Evolutionary conservation across 2,113 vertebrate species (phyloP).

Genomic region (Uropsilus gracilis): DNA sequence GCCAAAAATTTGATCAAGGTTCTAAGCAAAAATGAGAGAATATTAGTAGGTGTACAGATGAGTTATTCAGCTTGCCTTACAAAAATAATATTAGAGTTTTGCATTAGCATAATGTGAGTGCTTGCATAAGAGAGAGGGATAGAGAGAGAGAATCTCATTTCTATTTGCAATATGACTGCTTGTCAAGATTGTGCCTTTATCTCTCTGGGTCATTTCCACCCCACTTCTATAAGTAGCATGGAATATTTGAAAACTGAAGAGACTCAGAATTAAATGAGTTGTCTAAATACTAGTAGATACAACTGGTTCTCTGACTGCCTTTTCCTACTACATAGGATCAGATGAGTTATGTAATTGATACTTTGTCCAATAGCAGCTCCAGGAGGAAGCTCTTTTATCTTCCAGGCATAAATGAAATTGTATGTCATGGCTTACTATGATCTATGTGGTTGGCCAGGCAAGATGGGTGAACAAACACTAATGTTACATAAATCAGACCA

Average conservation of each 20-base stretch:
- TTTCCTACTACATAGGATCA: background rate
- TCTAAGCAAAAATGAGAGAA: constrained; percentile 7
- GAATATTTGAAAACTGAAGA: background rate
- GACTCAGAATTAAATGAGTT: background rate
- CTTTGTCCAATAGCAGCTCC: background rate
- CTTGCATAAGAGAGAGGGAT: background rate
- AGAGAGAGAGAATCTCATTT: background rate
- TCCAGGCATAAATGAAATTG: constrained; percentile 63
- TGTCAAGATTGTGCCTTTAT: background rate
- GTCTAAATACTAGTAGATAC: background rate
- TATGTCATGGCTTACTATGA: constrained; percentile 60
- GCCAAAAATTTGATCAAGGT: constrained; percentile 11
- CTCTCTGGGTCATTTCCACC: background rate
- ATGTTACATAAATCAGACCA: constrained; percentile 56
- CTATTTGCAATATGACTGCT: background rate
- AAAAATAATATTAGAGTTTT: background rate
- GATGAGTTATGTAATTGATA: background rate
- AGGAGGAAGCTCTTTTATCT: constrained; percentile 59
- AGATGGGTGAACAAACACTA: constrained; percentile 63
- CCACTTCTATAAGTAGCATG: background rate
- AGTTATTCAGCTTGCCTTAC: background rate
- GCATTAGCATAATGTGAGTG: background rate
- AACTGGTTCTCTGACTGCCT: background rate
- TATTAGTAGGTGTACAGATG: background rate
- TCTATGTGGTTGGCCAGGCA: constrained; percentile 54